Percentiles rank a stretch among this genome's conserved stretches.
Conservation (phyloP, 2,888 invertebrate species). For the Cerastis leucographa region DNA sequence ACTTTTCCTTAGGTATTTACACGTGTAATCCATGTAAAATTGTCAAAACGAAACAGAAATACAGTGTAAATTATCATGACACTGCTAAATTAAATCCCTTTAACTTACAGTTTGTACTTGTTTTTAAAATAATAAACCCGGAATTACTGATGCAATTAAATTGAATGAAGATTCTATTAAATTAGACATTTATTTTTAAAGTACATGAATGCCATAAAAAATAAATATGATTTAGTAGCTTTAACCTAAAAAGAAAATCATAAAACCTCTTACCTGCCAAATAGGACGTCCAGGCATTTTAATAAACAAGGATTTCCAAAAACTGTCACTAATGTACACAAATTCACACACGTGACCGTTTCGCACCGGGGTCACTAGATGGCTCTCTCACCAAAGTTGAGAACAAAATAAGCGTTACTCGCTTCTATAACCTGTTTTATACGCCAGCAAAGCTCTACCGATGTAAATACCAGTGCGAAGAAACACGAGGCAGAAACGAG, state of each 20-base stretch:
- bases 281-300: slow-evolving; percentile 94
- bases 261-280: slow-evolving; percentile 91
- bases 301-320: slow-evolving; percentile 70
- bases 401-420: slow-evolving; percentile 88
- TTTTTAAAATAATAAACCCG: neutral
- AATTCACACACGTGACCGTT: slow-evolving; percentile 79
- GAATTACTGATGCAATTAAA: neutral
- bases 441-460: slow-evolving; percentile 82
- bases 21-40: neutral
- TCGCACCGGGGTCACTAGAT: slow-evolving; percentile 85
- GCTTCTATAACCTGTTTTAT: slow-evolving; percentile 90
- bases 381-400: slow-evolving; percentile 89
- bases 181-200: neutral
- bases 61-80: neutral
- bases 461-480: slow-evolving; percentile 86
- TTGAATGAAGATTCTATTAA: neutral
- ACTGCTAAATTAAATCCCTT: neutral
- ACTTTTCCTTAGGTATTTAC: neutral
- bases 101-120: neutral
- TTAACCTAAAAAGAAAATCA: neutral
- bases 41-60: neutral
- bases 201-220: neutral
- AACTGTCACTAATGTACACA: slow-evolving; percentile 78
- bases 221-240: neutral
- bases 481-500: slow-evolving; percentile 85